Base-by-base conservation (phyloP, 1,140 invertebrate species). In the Parapsyche elsis region DNA sequence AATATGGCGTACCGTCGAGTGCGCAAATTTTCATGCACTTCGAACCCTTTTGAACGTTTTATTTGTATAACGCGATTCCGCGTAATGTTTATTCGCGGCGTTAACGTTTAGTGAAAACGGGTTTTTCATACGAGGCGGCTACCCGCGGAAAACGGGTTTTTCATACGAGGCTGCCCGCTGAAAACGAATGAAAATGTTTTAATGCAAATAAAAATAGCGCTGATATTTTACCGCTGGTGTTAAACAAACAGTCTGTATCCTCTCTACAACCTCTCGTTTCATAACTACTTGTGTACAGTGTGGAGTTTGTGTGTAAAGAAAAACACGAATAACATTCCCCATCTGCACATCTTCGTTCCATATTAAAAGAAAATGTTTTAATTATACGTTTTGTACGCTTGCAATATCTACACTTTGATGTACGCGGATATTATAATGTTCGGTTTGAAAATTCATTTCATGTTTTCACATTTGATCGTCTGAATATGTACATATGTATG, bases 201-300 rank as follows among this genome's bases (percentile, higher is more conserved):
- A 64, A 64, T 59, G 57, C 75, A 77, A 77, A 77, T 77, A 77
- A 77, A 77, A 77, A 77, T 77, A 77, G 75, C 75, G 23, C 16
- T 77, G 49, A 61, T 75, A 53, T 75, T 75, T 75, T 73, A 73
- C 1, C 30, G 30, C 7, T 23, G 38, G 71, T 73, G 71, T 73
- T 38, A 23, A 45, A 21, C 71, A 73, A 73, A 73, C 71, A 73
- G n/a, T n/a, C n/a, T n/a, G n/a, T n/a, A n/a, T n/a, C n/a, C n/a
- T n/a, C n/a, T n/a, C n/a, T n/a, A n/a, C n/a, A n/a, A n/a, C n/a
- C n/a, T n/a, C n/a, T n/a, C n/a, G n/a, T n/a, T n/a, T n/a, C n/a
- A n/a, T n/a, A n/a, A n/a, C n/a, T n/a, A n/a, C n/a, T n/a, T n/a
- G n/a, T n/a, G n/a, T n/a, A n/a, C n/a, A n/a, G n/a, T n/a, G n/a